Base-by-base conservation (phyloP, 1,140 invertebrate genomes). In the Ruditapes philippinarum region DNA sequence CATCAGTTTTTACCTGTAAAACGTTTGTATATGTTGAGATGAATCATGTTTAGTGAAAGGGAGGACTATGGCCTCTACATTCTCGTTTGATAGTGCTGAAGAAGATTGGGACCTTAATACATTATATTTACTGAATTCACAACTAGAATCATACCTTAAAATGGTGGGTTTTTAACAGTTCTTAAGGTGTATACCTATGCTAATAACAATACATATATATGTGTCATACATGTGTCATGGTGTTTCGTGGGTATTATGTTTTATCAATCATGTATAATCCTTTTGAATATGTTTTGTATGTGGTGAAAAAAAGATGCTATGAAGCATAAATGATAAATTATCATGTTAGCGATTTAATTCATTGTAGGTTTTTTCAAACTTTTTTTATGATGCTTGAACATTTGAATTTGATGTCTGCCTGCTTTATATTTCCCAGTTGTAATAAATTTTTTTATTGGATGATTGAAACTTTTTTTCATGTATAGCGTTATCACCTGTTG, bases 101-200 rank as follows among this genome's bases (percentile, higher is more conserved):
- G 93, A 94, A 89, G 92, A 94, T 49, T 94, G 93, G 93, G 93
- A 94, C 84, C 57, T 94, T 36, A 87, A 78, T 38, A 92, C 91
- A 45, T 65, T 94, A 60, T 86, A 92, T 73, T 88, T 91, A 54
- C 81, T 94, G 25, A 94, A 94, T 81, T 92, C 90, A 17, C 90
- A 94, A 74, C 90, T 94, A 33, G 92, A 93, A 90, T 90, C 89
- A 36, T 94, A 94, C 80, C 80, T 94, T 17, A 93, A 88, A 74
- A 93, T 93, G 93, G 93, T 94, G 89, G 57, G 93, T 94, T 51
- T 78, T 12, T 45, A 45, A 14, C 42, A 45, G 42, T 5, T 57
- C 51, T 57, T 57, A 11, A 57, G 45, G 7, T n/a, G n/a, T n/a
- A n/a, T n/a, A n/a, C n/a, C n/a, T n/a, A n/a, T n/a, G n/a, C n/a